Evolutionary conservation across 2,888 invertebrate species (phyloP).

Genomic region (Seira ritae): DNA sequence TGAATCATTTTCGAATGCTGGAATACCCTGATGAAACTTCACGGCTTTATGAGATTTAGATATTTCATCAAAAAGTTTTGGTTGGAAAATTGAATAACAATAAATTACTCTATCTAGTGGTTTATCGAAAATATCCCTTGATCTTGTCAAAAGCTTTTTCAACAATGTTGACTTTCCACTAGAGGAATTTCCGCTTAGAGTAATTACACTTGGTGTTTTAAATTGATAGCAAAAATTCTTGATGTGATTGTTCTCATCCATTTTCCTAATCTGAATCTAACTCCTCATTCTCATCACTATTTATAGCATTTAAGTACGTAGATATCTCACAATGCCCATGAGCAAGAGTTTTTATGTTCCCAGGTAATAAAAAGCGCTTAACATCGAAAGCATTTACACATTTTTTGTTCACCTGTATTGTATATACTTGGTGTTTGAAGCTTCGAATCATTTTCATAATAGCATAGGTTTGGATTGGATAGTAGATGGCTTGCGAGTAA

Average conservation of each 20-base stretch:
- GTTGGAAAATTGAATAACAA: background rate
- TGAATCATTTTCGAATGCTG: background rate
- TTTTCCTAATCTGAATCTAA: background rate
- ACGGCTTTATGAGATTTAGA: background rate
- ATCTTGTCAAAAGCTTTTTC: background rate
- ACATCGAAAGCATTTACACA: background rate
- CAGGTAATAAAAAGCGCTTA: background rate
- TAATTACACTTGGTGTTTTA: background rate
- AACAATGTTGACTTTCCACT: background rate
- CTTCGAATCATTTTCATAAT: background rate
- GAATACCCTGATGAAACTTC: background rate
- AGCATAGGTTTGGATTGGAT: background rate
- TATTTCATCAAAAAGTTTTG: background rate
- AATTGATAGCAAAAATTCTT: background rate
- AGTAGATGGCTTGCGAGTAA: background rate
- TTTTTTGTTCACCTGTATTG: background rate
- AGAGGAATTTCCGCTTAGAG: background rate
- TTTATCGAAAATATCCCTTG: background rate
- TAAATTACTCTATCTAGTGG: background rate
- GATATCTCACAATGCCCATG: background rate
- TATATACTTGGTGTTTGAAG: conserved; percentile 7
- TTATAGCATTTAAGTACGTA: too few species aligned
- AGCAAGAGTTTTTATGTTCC: background rate
- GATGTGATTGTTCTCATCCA: background rate
- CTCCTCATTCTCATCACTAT: background rate